Evolutionary conservation across 2,797 vertebrate genomes (phyloP).

Genomic region (Myripristis murdjan): DNA sequence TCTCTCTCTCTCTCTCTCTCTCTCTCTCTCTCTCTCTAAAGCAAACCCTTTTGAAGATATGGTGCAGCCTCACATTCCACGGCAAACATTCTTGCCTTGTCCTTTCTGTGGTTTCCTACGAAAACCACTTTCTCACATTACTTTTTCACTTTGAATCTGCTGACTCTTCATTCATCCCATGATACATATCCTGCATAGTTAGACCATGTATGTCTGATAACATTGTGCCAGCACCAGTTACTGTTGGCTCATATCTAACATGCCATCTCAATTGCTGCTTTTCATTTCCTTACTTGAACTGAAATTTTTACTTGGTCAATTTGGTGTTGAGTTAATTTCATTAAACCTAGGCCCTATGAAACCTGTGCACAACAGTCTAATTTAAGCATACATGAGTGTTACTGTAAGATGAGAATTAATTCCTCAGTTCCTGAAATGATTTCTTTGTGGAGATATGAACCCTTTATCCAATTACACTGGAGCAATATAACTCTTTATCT

Average conservation of each 20-base stretch:
- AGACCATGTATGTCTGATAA: too few species aligned
- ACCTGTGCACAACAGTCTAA: slow-evolving; percentile 15
- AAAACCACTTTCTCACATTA: neutral
- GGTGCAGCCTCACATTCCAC: slow-evolving; percentile 5
- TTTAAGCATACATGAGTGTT: slow-evolving; percentile 4
- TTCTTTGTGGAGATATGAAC: slow-evolving; percentile 32
- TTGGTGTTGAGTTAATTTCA: slow-evolving; percentile 18
- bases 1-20: slow-evolving; percentile 17
- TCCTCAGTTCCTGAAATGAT: too few species aligned
- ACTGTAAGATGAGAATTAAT: too few species aligned
- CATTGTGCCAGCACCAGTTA: too few species aligned
- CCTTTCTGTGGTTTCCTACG: neutral
- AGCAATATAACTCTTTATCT: too few species aligned
- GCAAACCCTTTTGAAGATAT: too few species aligned
- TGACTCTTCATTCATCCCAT: neutral
- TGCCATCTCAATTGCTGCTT: neutral
- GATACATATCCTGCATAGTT: too few species aligned
- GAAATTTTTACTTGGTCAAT: neutral
- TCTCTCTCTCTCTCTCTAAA: too few species aligned
- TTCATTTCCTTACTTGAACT: neutral
- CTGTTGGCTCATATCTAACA: neutral
- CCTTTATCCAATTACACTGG: slow-evolving; percentile 38
- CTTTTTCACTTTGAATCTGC: neutral
- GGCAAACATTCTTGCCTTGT: slow-evolving; percentile 16
- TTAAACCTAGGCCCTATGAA: slow-evolving; percentile 22